phyloP scores from a whole-genome alignment of 2,888 invertebrate species.

The Cynaeus angustus region DNA sequence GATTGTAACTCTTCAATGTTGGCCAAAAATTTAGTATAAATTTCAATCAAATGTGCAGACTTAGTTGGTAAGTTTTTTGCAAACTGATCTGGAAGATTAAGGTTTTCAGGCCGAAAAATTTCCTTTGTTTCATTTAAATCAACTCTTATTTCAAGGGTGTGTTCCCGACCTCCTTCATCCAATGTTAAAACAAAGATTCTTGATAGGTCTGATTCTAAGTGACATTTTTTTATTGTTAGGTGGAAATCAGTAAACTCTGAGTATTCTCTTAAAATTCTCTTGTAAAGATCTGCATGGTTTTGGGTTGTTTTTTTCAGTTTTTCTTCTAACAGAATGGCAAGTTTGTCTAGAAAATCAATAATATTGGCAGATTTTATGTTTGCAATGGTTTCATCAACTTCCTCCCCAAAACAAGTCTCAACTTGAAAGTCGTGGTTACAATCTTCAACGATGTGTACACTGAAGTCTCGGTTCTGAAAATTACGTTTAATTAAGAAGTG shows the following conservation, averaged over 20 bases:
- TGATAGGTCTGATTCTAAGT: constrained; percentile 58
- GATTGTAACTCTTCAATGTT: constrained; percentile 64
- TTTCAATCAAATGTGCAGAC: constrained; percentile 57
- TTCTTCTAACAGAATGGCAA: constrained; percentile 1
- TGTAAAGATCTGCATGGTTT: constrained; percentile 7
- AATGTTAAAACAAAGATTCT: constrained; percentile 51
- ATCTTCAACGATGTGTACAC: constrained; percentile 15
- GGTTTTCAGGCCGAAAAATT: constrained; percentile 61
- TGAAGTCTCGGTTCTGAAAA: neutral
- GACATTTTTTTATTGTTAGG: constrained; percentile 58
- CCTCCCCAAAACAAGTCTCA: neutral
- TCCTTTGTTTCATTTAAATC: constrained; percentile 55
- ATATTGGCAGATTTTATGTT: constrained; percentile 9
- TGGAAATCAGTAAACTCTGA: constrained; percentile 62
- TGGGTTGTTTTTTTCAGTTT: neutral
- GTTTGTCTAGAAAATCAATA: constrained; percentile 11
- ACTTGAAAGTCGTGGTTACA: neutral
- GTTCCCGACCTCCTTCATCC: constrained; percentile 60
- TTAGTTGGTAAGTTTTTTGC: constrained; percentile 6
- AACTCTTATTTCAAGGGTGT: constrained; percentile 57
- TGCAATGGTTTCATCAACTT: neutral
- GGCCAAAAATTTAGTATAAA: constrained; percentile 63
- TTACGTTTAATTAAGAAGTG: neutral
- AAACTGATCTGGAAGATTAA: constrained; percentile 60
- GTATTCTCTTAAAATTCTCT: constrained; percentile 60